Evolutionary conservation across 2,113 vertebrate species (phyloP).

Genomic region (Labrus mixtus): DNA sequence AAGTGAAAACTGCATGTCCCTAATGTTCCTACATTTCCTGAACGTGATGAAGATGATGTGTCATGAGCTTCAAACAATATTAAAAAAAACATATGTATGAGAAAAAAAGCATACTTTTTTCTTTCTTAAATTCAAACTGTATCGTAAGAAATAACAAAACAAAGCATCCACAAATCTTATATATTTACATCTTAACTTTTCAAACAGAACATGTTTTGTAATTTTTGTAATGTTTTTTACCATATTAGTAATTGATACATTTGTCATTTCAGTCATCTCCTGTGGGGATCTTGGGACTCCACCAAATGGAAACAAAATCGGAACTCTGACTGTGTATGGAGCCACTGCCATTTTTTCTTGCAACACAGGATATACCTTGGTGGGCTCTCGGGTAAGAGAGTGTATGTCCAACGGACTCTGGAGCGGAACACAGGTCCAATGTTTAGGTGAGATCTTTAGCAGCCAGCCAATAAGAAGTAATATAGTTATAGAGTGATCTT

Average conservation of each 20-base stretch:
- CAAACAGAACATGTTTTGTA: slow-evolving; percentile 8
- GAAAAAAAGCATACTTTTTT: not conserved
- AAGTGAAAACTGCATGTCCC: slow-evolving; percentile 71
- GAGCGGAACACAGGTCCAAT: slow-evolving; percentile 94
- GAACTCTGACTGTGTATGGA: slow-evolving; percentile 90
- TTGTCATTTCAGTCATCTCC: slow-evolving; percentile 89
- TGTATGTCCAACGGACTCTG: slow-evolving; percentile 98
- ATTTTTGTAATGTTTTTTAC: slow-evolving; percentile 1
- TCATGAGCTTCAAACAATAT: not conserved
- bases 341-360: slow-evolving; percentile 98
- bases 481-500: not conserved
- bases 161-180: not conserved
- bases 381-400: slow-evolving; percentile 94
- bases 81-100: not conserved
- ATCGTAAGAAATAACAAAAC: not conserved
- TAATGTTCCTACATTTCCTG: not conserved
- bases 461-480: not conserved
- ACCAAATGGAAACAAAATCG: slow-evolving; percentile 95
- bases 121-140: slow-evolving; percentile 6
- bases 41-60: too few relatives aligned
- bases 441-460: slow-evolving; percentile 87
- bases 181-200: slow-evolving; percentile 7
- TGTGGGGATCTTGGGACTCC: slow-evolving; percentile 94
- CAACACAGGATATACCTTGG: slow-evolving; percentile 96
- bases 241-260: not conserved